phyloP scores from a whole-genome alignment of 2,888 invertebrate species.

The Eupithecia dodoneata region DNA sequence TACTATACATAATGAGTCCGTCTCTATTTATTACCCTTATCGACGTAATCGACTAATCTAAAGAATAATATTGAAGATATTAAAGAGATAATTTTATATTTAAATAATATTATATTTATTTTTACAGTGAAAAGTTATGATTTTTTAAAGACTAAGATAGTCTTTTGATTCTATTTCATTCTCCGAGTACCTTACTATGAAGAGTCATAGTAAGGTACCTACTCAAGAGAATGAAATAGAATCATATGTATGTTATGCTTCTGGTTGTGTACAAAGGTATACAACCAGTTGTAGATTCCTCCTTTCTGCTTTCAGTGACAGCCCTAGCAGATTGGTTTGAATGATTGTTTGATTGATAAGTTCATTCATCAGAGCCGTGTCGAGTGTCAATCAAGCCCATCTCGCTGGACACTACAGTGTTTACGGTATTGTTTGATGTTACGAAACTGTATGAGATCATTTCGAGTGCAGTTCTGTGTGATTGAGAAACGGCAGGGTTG shows the following conservation, averaged over 20 bases:
- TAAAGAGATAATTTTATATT: no score
- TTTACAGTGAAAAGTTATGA: no score
- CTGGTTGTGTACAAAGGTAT: no score
- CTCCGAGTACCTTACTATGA: no score
- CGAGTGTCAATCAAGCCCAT: slow-evolving; percentile 43
- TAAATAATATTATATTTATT: no score
- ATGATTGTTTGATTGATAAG: slow-evolving; percentile 48
- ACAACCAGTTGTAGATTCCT: neutral
- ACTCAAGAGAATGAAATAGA: no score
- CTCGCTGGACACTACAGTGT: slow-evolving; percentile 34
- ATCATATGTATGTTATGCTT: no score
- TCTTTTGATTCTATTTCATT: no score
- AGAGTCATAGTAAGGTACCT: no score
- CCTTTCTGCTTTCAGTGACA: neutral
- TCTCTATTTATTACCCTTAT: neutral
- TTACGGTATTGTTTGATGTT: slow-evolving; percentile 34
- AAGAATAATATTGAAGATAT: no score
- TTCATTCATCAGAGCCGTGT: slow-evolving; percentile 49
- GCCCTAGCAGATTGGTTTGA: slow-evolving; percentile 40
- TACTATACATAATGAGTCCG: neutral
- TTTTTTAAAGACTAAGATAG: no score
- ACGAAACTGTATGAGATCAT: slow-evolving; percentile 29
- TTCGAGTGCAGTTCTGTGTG: slow-evolving; percentile 15
- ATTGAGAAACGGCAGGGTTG: neutral
- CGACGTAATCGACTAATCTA: neutral